phyloP scores from a whole-genome alignment of 2,797 vertebrate species.

The Acipenser oxyrinchus region DNA sequence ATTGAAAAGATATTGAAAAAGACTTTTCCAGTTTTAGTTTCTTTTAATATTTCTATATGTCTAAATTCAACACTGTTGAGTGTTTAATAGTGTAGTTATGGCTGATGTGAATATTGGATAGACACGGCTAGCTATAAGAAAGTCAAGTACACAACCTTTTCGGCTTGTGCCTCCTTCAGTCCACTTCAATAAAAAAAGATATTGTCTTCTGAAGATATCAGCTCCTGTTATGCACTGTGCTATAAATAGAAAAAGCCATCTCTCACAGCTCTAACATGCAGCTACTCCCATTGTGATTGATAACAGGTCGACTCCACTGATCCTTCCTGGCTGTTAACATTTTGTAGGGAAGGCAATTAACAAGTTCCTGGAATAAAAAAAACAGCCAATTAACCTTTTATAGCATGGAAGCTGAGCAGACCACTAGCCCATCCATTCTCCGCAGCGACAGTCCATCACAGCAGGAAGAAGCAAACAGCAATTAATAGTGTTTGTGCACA shows the following conservation, averaged over 20 bases:
- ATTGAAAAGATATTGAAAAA: no score
- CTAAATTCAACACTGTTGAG: no score
- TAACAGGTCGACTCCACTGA: not conserved
- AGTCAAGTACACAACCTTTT: no score
- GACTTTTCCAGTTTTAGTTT: no score
- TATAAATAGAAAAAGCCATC: conserved; percentile 17
- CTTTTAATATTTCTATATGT: no score
- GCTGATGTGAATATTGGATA: no score
- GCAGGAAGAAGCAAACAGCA: conserved; percentile 9
- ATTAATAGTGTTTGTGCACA: conserved; percentile 11
- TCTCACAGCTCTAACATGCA: not conserved
- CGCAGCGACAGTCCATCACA: conserved; percentile 15
- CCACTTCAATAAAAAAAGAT: no score
- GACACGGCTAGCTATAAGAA: no score
- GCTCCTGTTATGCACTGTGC: conserved; percentile 1
- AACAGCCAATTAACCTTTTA: conserved; percentile 17
- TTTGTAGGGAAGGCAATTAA: conserved; percentile 17
- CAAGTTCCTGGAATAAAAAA: conserved; percentile 2
- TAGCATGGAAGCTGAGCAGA: conserved; percentile 8
- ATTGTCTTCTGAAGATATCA: not conserved
- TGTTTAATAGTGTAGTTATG: no score
- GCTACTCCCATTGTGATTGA: conserved; percentile 7
- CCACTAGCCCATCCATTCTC: conserved; percentile 11
- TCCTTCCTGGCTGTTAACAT: conserved; percentile 8
- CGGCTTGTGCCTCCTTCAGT: no score